These are phyloP conservation scores for Drosophila tripunctata DNA, from an alignment of 2,888 invertebrate genomes.

Conservation along the genomic window DNA sequence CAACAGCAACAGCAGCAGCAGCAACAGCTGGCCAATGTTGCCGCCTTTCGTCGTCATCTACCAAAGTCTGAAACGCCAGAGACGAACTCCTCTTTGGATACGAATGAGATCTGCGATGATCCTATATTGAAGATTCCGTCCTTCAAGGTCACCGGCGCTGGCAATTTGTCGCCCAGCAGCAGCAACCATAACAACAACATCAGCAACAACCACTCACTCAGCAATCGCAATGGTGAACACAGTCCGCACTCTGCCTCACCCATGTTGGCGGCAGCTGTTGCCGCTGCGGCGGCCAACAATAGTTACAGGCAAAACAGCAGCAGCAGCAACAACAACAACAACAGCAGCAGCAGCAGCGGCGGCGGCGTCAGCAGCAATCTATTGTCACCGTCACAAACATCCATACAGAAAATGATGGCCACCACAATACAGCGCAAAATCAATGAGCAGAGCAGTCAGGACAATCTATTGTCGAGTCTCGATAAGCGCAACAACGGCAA, in stretches of 20 bases:
- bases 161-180: constrained; percentile 76
- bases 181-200: constrained; percentile 83
- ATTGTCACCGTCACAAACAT: constrained; percentile 86
- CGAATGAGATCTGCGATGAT: constrained; percentile 86
- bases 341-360: no score
- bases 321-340: no score
- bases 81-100: constrained; percentile 84
- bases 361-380: no score
- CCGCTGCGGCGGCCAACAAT: constrained; percentile 66
- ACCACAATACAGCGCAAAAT: constrained; percentile 94
- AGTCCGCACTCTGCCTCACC: constrained; percentile 83
- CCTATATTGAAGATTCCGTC: constrained; percentile 96
- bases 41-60: constrained; percentile 78
- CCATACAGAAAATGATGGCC: constrained; percentile 94
- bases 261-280: constrained; percentile 75
- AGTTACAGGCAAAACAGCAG: constrained; percentile 81
- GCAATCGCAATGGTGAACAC: constrained; percentile 83
- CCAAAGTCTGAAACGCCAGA: constrained; percentile 85
- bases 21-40: constrained; percentile 69
- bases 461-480: constrained; percentile 69
- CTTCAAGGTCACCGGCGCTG: constrained; percentile 88
- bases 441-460: constrained; percentile 84
- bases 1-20: constrained; percentile 44
- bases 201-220: constrained; percentile 72
- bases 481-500: constrained; percentile 84